phyloP scores from a whole-genome alignment of 2,797 vertebrate genomes.

The Caiman crocodilus region DNA sequence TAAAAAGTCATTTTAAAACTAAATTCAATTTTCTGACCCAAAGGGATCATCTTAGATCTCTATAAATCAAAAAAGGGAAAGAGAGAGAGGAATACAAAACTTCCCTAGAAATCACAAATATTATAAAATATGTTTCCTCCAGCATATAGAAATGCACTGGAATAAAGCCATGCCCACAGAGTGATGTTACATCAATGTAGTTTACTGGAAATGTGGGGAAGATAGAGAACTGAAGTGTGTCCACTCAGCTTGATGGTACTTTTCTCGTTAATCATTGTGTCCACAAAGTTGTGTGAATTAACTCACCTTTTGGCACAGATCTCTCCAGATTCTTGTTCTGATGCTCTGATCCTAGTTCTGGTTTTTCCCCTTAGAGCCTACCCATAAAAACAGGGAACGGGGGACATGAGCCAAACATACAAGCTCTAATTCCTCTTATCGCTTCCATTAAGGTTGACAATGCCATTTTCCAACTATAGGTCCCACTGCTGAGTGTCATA shows the following conservation, averaged over 20 bases:
- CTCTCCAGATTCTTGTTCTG: accelerated
- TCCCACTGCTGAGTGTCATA: too few species aligned
- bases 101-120: background rate
- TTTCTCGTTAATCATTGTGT: background rate
- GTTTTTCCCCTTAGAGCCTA: background rate
- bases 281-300: background rate
- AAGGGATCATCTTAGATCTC: background rate
- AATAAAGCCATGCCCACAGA: background rate
- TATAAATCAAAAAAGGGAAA: background rate
- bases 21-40: background rate
- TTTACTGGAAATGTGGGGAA: background rate
- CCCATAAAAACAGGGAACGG: too few species aligned
- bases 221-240: background rate
- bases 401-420: background rate
- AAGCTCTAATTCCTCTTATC: background rate
- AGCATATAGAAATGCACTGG: background rate
- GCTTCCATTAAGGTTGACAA: background rate
- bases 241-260: accelerated
- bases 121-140: background rate
- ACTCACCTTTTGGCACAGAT: background rate
- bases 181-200: accelerated
- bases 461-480: background rate
- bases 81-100: background rate
- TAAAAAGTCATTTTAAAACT: background rate
- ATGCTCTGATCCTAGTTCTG: background rate